These are phyloP conservation scores for Orussus abietinus DNA, from an alignment of 1,140 invertebrate genomes.

Conservation along the genomic window DNA sequence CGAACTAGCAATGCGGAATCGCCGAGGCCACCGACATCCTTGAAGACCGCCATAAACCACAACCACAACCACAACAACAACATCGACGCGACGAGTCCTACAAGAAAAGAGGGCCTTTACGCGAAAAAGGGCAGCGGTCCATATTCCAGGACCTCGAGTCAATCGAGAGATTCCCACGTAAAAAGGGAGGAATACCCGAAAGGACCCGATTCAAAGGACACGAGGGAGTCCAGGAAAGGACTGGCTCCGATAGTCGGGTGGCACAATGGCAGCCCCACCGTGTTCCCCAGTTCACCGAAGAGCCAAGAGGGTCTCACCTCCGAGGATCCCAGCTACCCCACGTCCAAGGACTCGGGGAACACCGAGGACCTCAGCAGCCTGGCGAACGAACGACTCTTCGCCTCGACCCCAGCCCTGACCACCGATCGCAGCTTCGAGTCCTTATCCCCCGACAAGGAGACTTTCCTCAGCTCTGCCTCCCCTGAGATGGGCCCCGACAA, in stretches of 20 bases:
- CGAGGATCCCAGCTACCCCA: constrained; percentile 2
- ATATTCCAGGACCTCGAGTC: constrained; percentile 18
- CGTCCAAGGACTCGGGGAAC: constrained; percentile 23
- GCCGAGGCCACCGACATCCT: too few relatives aligned
- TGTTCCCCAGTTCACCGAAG: constrained; percentile 28
- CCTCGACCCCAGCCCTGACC: constrained; percentile 24
- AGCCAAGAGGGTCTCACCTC: constrained; percentile 13
- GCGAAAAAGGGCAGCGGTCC: constrained; percentile 20
- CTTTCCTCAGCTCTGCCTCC: constrained; percentile 51
- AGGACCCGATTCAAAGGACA: constrained; percentile 8
- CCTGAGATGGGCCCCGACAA: constrained; percentile 35
- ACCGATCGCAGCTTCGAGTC: constrained; percentile 34
- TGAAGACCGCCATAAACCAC: constrained; percentile 5
- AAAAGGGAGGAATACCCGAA: constrained; percentile 13
- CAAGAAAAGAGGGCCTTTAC: constrained; percentile 23
- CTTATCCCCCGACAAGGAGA: constrained; percentile 49
- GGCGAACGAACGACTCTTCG: constrained; percentile 28
- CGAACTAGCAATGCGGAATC: constrained; percentile 3
- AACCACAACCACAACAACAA: constrained; percentile 6
- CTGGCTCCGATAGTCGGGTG: constrained; percentile 45
- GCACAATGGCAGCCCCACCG: constrained; percentile 34
- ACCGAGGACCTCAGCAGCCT: constrained; percentile 35
- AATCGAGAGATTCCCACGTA: too few relatives aligned
- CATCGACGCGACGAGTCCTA: constrained; percentile 5
- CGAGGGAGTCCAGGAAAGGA: constrained; percentile 7